phyloP scores from a whole-genome alignment of 2,113 vertebrate genomes.

The Tinamus guttatus region DNA sequence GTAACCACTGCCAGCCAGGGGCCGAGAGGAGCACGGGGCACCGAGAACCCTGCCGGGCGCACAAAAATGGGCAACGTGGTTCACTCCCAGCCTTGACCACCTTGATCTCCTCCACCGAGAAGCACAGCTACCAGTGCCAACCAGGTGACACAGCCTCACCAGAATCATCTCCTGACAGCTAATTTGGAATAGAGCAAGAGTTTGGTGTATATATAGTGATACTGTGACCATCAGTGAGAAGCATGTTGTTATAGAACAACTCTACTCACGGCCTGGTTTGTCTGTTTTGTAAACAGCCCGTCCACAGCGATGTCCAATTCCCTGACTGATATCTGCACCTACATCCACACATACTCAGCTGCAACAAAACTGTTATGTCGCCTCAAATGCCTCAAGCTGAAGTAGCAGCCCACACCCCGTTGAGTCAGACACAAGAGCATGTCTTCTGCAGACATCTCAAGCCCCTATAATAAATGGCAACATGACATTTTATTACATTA shows the following conservation, averaged over 20 bases:
- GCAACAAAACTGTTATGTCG: not conserved
- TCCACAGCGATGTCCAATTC: not conserved
- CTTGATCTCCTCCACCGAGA: not conserved
- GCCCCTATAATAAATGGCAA: not conserved
- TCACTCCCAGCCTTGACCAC: not conserved
- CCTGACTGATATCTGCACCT: not conserved
- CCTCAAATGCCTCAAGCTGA: not conserved
- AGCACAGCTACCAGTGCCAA: not conserved
- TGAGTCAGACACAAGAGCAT: not conserved
- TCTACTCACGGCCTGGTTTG: not conserved
- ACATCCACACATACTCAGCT: not conserved
- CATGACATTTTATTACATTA: not conserved
- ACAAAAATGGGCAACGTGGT: not conserved
- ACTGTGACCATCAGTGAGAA: not conserved
- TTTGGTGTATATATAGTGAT: not conserved
- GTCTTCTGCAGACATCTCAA: not conserved
- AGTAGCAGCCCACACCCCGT: not conserved
- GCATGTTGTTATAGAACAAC: not conserved
- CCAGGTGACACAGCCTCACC: fast-evolving
- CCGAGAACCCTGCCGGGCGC: too few species aligned
- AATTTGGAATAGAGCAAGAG: not conserved
- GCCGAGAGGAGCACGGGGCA: not conserved
- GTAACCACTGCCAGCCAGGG: not conserved
- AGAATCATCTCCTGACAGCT: not conserved
- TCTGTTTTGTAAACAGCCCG: not conserved